Base-by-base conservation (phyloP, 2,888 invertebrate genomes). In the Coenonympha glycerion region DNA sequence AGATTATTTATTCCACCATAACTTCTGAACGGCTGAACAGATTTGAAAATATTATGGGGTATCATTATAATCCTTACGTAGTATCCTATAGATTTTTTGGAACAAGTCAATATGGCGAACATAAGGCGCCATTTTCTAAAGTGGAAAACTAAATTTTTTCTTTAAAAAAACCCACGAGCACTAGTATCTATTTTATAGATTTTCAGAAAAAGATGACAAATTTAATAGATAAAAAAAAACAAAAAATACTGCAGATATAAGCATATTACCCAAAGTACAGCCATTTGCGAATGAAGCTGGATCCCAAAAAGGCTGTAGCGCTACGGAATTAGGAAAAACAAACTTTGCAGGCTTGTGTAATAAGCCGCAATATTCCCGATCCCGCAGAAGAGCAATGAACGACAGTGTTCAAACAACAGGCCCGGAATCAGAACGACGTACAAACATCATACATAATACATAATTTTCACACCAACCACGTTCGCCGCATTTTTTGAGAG, bases 381-480 rank as follows among this genome's bases (percentile, higher is more conserved):
- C 11, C 46, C 36, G 11, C 22, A 16, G 24, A 40, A 24, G 22
- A 49, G 40, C 54, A 54, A 50, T 51, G 50, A 47, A 54, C 45
- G 36, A 34, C 34, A 42, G 11, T 47, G 37, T 53, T 50, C 41
- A 45, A 53, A 57, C 55, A 53, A 55, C 40, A 49, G 39, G 44
- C 49, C 44, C 44, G 33, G 51, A 55, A 52, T 57, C 55, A 53
- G 49, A 51, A 51, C 47, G 47, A 49, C 45, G 53, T 30, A 51
- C 55, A 47, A 53, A 51, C 42, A 41, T 58, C 55, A 56, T 58
- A 52, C 56, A 53, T 59, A 57, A 61, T 58, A 56, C 58, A 58
- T 57, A 53, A 57, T 53, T 54, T 53, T 55, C 53, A 56, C 56
- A 52, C 55, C 47, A 45, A 24, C 47, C 58, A 60, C 58, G 60